Percentiles rank a stretch among this genome's conserved stretches.
Evolutionary conservation across 1,140 invertebrate species (phyloP).

Genomic region (Listronotus bonariensis): DNA sequence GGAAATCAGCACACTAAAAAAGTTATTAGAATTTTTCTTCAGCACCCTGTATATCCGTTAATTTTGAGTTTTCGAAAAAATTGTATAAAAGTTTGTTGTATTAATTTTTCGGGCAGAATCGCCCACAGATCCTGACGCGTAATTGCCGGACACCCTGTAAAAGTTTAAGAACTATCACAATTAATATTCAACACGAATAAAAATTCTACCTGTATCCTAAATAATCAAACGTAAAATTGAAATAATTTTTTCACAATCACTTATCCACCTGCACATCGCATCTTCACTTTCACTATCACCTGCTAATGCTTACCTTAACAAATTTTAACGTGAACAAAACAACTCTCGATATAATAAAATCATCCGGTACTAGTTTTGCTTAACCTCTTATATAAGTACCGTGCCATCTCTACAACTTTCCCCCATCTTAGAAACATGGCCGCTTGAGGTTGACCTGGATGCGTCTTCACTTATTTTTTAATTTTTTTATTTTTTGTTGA

Average conservation of each 20-base stretch:
- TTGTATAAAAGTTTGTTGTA: too few relatives aligned
- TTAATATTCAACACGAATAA: too few relatives aligned
- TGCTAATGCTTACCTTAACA: slow-evolving; percentile 10
- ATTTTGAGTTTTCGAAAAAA: too few relatives aligned
- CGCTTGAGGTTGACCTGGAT: slow-evolving; percentile 14
- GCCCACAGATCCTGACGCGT: too few relatives aligned
- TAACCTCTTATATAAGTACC: slow-evolving; percentile 25
- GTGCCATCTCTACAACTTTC: slow-evolving; percentile 23
- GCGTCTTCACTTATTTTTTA: not conserved
- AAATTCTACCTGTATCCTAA: too few relatives aligned
- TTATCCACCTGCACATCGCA: not conserved
- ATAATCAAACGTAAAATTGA: too few relatives aligned
- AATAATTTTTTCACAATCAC: slow-evolving; percentile 9
- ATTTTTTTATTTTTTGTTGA: slow-evolving; percentile 1
- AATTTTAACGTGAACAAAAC: not conserved
- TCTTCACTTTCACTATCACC: slow-evolving; percentile 22
- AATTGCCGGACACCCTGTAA: too few relatives aligned
- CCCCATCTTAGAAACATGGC: slow-evolving; percentile 4
- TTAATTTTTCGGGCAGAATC: too few relatives aligned
- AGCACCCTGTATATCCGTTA: too few relatives aligned
- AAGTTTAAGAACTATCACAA: too few relatives aligned
- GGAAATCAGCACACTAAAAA: too few relatives aligned
- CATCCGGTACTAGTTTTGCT: slow-evolving; percentile 6
- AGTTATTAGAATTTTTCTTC: too few relatives aligned
- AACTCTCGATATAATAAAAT: slow-evolving; percentile 6